Base-by-base conservation (phyloP, 37 sponge, comb jelly and placozoan species). In the Spongia lamella region DNA sequence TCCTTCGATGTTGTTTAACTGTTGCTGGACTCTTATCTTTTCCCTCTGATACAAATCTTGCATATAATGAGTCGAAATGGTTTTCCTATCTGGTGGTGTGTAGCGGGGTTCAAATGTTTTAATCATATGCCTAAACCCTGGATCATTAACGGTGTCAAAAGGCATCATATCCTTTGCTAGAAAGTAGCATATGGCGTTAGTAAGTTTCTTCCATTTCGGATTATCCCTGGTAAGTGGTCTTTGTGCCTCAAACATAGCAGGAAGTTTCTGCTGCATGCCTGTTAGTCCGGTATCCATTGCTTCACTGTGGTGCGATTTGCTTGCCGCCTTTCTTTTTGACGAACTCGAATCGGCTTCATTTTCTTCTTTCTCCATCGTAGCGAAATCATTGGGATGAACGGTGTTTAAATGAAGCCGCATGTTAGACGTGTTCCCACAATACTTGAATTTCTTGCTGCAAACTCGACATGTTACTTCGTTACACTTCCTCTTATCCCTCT, bases 51-150 rank as follows among this genome's bases (percentile, higher is more conserved):
- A 79, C 69, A 79, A 34, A 13, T 49, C 31, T 24, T 55, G 80
- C 38, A 79, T 31, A 37, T 73, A 53, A 16, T 52, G 36, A 22
- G 32, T 51, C 15, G 38, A 53, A 21, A 79, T 24, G 2, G 62
- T 68, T 59, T 69, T 67, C 31, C 80, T 50, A 29, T 34, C n/a
- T 27, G 80, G 70, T 52, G 60, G 35, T 15, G 17, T 13, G 40
- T 73, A 79, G 17, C 80, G 80, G 11, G 80, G 80, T 25, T 79
- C 70, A 54, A 79, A 53, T 15, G 58, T 11, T 6, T 72, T 24
- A 16, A 72, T 13, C 74, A 78, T 37, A 52, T 72, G 70, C n/a
- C 32, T 29, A 71, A 79, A 79, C 14, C 80, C 80, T 26, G 20
- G n/a, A 52, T 43, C 9, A 9, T 43, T 43, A 13, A 72, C 74